A percentile compares a stretch with the other conserved stretches of the same genome.
Conservation (phyloP, 2,888 invertebrate genomes). For the Halictus quadricinctus region DNA sequence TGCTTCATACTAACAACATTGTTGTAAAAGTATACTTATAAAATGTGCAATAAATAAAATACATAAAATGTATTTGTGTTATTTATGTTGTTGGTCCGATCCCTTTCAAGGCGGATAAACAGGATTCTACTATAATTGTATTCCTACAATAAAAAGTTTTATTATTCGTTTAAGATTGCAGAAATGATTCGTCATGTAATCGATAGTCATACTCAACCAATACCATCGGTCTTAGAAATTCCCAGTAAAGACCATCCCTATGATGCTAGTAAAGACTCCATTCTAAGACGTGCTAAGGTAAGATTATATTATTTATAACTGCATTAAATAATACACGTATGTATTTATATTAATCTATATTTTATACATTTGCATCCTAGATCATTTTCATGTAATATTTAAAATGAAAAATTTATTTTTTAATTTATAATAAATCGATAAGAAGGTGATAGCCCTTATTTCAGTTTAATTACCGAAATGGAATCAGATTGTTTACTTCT, state of each 20-base stretch:
- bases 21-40: too few relatives aligned
- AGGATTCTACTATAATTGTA: neutral
- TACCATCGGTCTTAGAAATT: constrained; percentile 98
- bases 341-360: constrained; percentile 11
- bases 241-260: constrained; percentile 99
- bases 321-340: neutral
- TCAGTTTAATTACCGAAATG: neutral
- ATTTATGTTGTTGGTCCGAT: too few relatives aligned
- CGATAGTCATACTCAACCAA: constrained; percentile 95
- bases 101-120: too few relatives aligned
- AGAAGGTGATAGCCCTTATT: neutral
- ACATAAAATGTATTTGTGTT: too few relatives aligned
- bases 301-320: constrained; percentile 39
- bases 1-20: too few relatives aligned
- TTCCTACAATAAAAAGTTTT: neutral
- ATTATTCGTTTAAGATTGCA: constrained; percentile 86
- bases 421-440: neutral
- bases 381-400: neutral
- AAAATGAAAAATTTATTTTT: neutral
- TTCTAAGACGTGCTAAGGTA: constrained; percentile 96
- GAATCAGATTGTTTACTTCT: neutral
- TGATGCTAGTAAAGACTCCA: constrained; percentile 99
- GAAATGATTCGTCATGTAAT: constrained; percentile 98
- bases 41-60: too few relatives aligned
- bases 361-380: neutral